Conservation (phyloP, 2,113 vertebrate genomes). For the Dascyllus trimaculatus region DNA sequence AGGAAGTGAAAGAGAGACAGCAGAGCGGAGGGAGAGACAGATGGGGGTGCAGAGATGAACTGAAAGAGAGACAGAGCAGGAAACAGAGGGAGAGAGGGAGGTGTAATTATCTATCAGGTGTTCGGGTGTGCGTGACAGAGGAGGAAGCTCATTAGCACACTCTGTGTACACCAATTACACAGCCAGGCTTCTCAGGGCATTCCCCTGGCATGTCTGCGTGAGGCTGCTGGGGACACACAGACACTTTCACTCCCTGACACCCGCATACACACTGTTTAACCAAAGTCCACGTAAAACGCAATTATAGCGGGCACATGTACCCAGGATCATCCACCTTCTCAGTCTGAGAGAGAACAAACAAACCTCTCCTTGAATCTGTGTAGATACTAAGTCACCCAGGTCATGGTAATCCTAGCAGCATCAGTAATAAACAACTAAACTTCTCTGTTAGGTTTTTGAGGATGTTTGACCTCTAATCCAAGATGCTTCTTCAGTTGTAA, state of each 20-base stretch:
- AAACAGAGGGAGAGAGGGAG: constrained; percentile 75
- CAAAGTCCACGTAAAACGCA: constrained; percentile 18
- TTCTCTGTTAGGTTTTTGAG: too few relatives aligned
- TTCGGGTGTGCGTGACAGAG: constrained; percentile 85
- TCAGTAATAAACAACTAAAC: too few relatives aligned
- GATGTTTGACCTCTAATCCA: too few relatives aligned
- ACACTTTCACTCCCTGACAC: constrained; percentile 19
- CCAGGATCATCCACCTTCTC: not conserved
- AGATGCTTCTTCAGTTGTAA: too few relatives aligned
- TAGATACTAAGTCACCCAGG: too few relatives aligned
- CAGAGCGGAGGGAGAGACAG: constrained; percentile 57
- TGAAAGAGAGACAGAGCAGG: constrained; percentile 71
- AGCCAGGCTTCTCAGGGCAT: constrained; percentile 82
- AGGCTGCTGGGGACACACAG: constrained; percentile 40
- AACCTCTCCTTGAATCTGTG: too few relatives aligned
- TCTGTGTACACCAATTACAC: constrained; percentile 86
- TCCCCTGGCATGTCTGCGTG: constrained; percentile 69
- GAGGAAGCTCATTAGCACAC: constrained; percentile 86
- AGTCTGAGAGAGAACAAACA: not conserved
- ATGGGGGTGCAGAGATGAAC: constrained; percentile 46
- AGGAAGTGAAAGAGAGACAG: constrained; percentile 70
- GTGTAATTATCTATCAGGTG: constrained; percentile 86
- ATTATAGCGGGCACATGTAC: not conserved
- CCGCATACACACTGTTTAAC: constrained; percentile 1
- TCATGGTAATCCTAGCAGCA: too few relatives aligned